These are phyloP conservation scores for Leptinotarsa undecemlineata DNA, from an alignment of 1,140 invertebrate genomes.

Conservation along the genomic window DNA sequence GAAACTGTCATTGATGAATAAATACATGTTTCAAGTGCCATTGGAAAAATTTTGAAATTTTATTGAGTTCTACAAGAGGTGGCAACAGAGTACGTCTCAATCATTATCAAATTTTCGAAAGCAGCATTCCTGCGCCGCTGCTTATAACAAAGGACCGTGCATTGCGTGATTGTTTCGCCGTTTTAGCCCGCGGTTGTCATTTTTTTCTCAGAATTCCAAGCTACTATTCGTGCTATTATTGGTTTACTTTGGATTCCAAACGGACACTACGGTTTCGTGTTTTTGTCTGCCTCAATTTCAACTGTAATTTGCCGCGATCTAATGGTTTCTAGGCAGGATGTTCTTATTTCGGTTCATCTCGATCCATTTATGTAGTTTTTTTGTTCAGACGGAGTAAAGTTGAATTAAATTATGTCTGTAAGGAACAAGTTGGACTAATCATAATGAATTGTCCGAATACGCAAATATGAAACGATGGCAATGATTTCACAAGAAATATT, in stretches of 20 bases:
- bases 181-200: conserved; percentile 18
- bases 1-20: no score
- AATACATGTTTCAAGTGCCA: no score
- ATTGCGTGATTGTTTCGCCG: conserved; percentile 19
- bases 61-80: background rate
- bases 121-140: conserved; percentile 4
- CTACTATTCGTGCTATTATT: conserved; percentile 18
- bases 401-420: background rate
- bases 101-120: conserved; percentile 15
- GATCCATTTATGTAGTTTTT: background rate
- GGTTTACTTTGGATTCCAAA: conserved; percentile 10
- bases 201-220: conserved; percentile 8
- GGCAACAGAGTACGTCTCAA: conserved; percentile 2
- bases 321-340: background rate
- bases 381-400: background rate
- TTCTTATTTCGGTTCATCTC: conserved; percentile 2
- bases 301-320: background rate
- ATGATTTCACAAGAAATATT: no score
- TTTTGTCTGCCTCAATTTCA: background rate
- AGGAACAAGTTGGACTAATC: no score
- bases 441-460: no score
- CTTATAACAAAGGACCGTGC: conserved; percentile 6
- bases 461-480: no score
- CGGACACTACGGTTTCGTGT: conserved; percentile 6
- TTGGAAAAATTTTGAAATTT: no score